A percentile compares a stretch with the other conserved stretches of the same genome.
phyloP scores from a whole-genome alignment of 2,113 vertebrate genomes.

The Colius striatus region DNA sequence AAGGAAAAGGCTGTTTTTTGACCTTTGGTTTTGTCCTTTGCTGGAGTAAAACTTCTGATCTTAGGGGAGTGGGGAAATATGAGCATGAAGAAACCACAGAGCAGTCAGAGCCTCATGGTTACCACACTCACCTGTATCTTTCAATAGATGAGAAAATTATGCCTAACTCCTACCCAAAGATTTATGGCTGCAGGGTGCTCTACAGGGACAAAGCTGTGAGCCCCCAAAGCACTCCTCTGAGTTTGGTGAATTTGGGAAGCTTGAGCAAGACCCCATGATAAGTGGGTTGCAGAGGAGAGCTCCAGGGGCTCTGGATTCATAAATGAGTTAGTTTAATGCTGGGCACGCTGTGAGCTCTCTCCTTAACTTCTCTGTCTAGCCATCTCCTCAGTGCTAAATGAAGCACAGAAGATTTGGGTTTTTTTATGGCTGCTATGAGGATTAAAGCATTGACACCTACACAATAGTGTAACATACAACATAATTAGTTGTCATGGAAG shows the following conservation, averaged over 20 bases:
- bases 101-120: background rate
- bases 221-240: background rate
- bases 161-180: background rate
- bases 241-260: background rate
- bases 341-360: background rate
- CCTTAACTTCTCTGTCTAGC: conserved; percentile 1
- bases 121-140: background rate
- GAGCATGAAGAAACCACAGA: background rate
- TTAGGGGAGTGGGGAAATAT: background rate
- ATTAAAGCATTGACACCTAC: background rate
- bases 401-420: background rate
- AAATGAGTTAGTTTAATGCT: background rate
- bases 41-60: background rate
- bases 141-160: background rate
- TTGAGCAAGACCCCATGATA: background rate
- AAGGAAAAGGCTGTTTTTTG: background rate
- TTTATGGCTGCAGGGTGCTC: background rate
- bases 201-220: background rate
- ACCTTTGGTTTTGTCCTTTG: background rate
- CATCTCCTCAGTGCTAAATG: background rate
- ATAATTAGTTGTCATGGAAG: background rate
- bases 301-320: background rate
- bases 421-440: background rate
- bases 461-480: background rate
- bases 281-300: background rate